Evolutionary conservation across 2,113 vertebrate genomes (phyloP).

Genomic region (Perca schrenkii): DNA sequence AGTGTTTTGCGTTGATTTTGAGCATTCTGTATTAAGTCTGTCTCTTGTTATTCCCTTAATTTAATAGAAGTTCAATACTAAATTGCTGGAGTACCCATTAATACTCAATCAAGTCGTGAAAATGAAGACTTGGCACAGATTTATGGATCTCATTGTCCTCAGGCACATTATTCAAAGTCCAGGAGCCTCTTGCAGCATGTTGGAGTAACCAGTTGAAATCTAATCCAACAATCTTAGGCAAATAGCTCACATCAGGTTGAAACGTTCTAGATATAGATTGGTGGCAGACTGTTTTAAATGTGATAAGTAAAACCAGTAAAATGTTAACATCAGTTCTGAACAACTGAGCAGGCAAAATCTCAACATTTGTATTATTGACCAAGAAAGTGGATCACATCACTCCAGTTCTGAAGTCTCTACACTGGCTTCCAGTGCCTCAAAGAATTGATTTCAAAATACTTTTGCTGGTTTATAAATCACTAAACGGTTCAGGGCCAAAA

Average conservation of each 20-base stretch:
- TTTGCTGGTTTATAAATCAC: no score
- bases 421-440: no score
- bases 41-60: not conserved
- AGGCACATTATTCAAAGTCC: not conserved
- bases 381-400: no score
- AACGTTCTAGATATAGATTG: not conserved
- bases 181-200: not conserved
- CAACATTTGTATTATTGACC: not conserved
- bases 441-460: no score
- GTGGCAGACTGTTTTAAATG: not conserved
- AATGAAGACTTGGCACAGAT: not conserved
- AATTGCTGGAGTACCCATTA: not conserved
- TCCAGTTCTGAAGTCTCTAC: no score
- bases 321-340: not conserved
- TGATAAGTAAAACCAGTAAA: not conserved
- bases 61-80: not conserved
- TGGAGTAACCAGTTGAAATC: not conserved
- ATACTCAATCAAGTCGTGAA: not conserved
- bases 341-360: not conserved
- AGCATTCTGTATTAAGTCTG: not conserved
- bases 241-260: not conserved
- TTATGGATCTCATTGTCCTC: not conserved
- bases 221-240: not conserved
- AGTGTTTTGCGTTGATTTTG: slow-evolving; percentile 2
- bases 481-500: no score